These are phyloP conservation scores for Crotalus horridus DNA, from an alignment of 2,113 vertebrate species.

Conservation along the genomic window DNA sequence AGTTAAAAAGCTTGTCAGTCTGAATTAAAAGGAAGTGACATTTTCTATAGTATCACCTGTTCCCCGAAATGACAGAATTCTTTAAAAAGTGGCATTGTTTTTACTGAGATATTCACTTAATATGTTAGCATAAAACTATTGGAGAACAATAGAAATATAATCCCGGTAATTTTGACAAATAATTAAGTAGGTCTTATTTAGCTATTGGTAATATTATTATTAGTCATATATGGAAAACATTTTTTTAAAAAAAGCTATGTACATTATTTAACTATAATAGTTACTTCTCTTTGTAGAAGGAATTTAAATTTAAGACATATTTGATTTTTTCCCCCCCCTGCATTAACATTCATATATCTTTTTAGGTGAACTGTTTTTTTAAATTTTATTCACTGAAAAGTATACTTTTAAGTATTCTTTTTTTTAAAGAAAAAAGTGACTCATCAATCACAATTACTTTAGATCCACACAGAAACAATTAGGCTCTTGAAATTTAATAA, in stretches of 20 bases:
- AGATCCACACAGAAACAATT: slow-evolving; percentile 66
- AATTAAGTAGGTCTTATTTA: slow-evolving; percentile 27
- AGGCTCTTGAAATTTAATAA: slow-evolving; percentile 70
- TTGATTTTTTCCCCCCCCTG: neutral
- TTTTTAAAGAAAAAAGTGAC: neutral
- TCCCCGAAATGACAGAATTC: slow-evolving; percentile 39
- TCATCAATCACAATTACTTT: slow-evolving; percentile 20
- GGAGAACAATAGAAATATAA: slow-evolving; percentile 37
- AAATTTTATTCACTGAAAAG: slow-evolving; percentile 50
- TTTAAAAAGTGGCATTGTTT: slow-evolving; percentile 24
- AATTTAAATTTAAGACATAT: slow-evolving; percentile 1
- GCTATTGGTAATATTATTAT: slow-evolving; percentile 29
- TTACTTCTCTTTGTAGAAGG: slow-evolving; percentile 1
- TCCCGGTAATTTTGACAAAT: slow-evolving; percentile 40
- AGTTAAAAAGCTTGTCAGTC: slow-evolving; percentile 50
- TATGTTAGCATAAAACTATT: slow-evolving; percentile 38
- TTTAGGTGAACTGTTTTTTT: slow-evolving; percentile 31
- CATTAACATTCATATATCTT: neutral
- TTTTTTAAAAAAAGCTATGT: slow-evolving; percentile 27
- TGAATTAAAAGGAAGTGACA: slow-evolving; percentile 38
- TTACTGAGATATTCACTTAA: slow-evolving; percentile 40
- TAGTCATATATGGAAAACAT: slow-evolving; percentile 14
- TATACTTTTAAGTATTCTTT: slow-evolving; percentile 45
- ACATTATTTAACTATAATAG: neutral
- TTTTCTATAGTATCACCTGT: slow-evolving; percentile 35